Base-by-base conservation (phyloP, 30 jellyfish, hydroid and myxozoan species). In the Clytia hemisphaerica region DNA sequence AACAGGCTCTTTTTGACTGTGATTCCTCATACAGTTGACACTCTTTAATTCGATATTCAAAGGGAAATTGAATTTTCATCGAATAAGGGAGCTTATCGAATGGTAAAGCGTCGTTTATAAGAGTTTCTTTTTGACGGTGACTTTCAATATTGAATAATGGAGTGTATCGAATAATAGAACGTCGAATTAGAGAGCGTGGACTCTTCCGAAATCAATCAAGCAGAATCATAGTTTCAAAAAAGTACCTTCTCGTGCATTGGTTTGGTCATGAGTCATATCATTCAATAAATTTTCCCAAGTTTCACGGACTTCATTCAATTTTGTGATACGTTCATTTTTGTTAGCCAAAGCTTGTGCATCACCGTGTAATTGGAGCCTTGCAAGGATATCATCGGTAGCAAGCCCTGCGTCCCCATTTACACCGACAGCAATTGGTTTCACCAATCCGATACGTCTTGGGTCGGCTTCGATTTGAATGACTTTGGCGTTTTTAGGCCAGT, bases 401-500 rank as follows among this genome's bases (percentile, higher is more conserved):
- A 73, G 61, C 54, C 73, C 73, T 66, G 83, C 62, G 50, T 82
- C 94, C 27, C 94, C 94, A 44, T 73, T 72, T 2, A 82, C 63
- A 2, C 94, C 94, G 32, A 82, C 88, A 64, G 72, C 94, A 27
- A 72, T 73, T 4, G 88, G 66, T 36, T 65, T 82, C 36, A 82
- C 94, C 0, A 82, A 74, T 15, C 94, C 94, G 2, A 82, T 72
- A n/a, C 88, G 18, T 15, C 88, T 47, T 1, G 88, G 94, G 68
- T 82, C 94, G 4, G 62, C 63, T 61, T 82, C 94, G 46, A 82
- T 78, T 77, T 82, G 94, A 19, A 82, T 64, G 35, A 82, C 73
- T 50, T 82, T 82, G 22, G 94, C 94, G 48, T 82, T 61, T 35
- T 72, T 82, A 4, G 94, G 94, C 94, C 94, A 82, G 44, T 82